phyloP scores from a whole-genome alignment of 2,888 invertebrate genomes.

The Drosophila mettleri region DNA sequence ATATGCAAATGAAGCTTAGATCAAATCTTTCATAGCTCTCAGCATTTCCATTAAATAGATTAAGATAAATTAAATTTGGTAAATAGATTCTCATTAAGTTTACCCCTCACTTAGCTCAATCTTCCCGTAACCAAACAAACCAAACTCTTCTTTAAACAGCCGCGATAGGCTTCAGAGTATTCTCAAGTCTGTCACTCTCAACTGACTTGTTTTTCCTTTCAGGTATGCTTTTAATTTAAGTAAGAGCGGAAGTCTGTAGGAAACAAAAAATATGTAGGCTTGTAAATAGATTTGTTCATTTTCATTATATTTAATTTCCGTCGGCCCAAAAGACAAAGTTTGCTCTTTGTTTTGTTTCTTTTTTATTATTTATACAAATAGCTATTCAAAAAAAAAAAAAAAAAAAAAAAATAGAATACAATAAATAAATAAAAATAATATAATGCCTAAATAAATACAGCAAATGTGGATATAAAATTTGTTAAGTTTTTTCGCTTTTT shows the following conservation, averaged over 20 bases:
- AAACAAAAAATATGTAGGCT: slow-evolving; percentile 9
- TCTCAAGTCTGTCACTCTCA: background rate
- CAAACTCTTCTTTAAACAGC: too few species aligned
- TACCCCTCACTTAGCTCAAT: background rate
- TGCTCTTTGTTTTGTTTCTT: background rate
- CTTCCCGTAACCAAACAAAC: background rate
- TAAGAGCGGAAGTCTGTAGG: slow-evolving; percentile 33
- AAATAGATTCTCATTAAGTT: background rate
- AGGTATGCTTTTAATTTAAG: slow-evolving; percentile 33
- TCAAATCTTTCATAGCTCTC: too few species aligned
- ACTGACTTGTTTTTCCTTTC: background rate
- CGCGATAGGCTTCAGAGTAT: background rate
- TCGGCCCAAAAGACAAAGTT: slow-evolving; percentile 48
- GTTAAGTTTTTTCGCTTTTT: slow-evolving; percentile 8
- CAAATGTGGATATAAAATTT: slow-evolving; percentile 21
- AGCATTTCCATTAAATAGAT: too few species aligned
- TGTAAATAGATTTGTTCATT: slow-evolving; percentile 43
- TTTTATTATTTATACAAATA: background rate
- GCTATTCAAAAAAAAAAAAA: background rate
- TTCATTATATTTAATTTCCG: slow-evolving; percentile 60
- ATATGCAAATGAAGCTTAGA: too few species aligned
- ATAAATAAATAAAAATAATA: background rate
- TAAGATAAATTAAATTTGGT: background rate
- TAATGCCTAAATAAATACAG: slow-evolving; percentile 24
- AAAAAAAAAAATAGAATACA: too few species aligned